Evolutionary conservation across 2,797 vertebrate genomes (phyloP).

Genomic region (Myoxocephalus aenaeus): DNA sequence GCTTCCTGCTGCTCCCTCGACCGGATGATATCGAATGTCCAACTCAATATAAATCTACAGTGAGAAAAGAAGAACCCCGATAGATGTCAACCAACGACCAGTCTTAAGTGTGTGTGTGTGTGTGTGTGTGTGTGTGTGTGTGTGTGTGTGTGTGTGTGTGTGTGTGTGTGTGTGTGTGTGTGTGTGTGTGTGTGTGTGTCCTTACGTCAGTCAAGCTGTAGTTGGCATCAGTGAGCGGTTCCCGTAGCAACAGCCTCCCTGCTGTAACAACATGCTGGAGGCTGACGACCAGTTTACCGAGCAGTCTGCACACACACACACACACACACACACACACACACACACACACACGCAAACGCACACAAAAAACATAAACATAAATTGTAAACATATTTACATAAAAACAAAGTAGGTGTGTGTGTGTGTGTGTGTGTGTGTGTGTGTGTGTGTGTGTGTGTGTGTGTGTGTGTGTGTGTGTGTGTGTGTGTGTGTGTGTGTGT

Average conservation of each 20-base stretch:
- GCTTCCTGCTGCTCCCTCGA: conserved; percentile 87
- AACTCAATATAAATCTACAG: conserved; percentile 91
- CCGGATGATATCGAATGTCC: conserved; percentile 91
- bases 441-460: conserved; percentile 26
- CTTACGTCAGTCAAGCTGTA: conserved; percentile 88
- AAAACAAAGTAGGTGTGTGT: not conserved
- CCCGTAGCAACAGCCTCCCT: conserved; percentile 87
- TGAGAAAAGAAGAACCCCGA: conserved; percentile 4
- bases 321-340: conserved; percentile 21
- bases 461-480: conserved; percentile 16
- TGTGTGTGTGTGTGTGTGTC: conserved; percentile 21
- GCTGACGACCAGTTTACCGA: conserved; percentile 90
- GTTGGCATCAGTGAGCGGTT: conserved; percentile 88
- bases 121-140: too few relatives aligned
- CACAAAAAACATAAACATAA: not conserved
- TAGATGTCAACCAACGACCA: not conserved
- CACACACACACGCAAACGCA: conserved; percentile 4
- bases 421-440: conserved; percentile 18
- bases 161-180: not conserved
- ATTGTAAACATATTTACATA: too few relatives aligned
- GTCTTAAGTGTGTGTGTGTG: not conserved
- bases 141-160: conserved; percentile 2
- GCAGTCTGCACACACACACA: conserved; percentile 77
- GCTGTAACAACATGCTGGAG: conserved; percentile 89
- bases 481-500: conserved; percentile 24